A percentile compares a stretch with the other conserved stretches of the same genome.
Evolutionary conservation across 2,888 invertebrate genomes (phyloP).

Genomic region (Uropetala carovei): DNA sequence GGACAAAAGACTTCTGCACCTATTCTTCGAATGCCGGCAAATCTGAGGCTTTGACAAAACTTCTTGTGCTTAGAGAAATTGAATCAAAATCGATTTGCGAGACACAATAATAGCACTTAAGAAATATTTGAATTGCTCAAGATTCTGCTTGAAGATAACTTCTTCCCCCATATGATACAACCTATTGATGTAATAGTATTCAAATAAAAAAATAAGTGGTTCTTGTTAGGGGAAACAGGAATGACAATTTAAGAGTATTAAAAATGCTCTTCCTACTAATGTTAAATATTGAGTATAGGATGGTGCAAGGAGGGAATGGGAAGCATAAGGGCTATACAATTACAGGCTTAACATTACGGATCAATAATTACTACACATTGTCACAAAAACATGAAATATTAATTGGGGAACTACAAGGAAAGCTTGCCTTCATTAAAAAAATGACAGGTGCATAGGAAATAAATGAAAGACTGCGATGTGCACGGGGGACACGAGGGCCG

Average conservation of each 20-base stretch:
- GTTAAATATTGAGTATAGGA: slow-evolving; percentile 53
- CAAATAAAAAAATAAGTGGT: slow-evolving; percentile 20
- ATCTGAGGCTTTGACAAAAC: slow-evolving; percentile 46
- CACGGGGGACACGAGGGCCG: slow-evolving; percentile 42
- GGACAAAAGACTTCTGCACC: slow-evolving; percentile 52
- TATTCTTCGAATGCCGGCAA: slow-evolving; percentile 45
- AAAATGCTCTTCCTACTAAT: slow-evolving; percentile 35
- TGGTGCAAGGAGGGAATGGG: slow-evolving; percentile 49
- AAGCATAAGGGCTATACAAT: slow-evolving; percentile 53
- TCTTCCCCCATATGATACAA: not conserved
- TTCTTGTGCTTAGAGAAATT: slow-evolving; percentile 42
- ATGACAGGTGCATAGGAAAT: slow-evolving; percentile 51
- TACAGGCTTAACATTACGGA: slow-evolving; percentile 25
- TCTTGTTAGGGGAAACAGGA: slow-evolving; percentile 38
- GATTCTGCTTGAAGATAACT: slow-evolving; percentile 19
- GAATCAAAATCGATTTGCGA: not conserved
- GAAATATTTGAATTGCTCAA: not conserved
- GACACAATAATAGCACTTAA: slow-evolving; percentile 53
- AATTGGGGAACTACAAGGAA: slow-evolving; percentile 47
- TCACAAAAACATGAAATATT: slow-evolving; percentile 38
- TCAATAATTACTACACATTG: not conserved
- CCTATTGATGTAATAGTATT: not conserved
- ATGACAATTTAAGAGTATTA: slow-evolving; percentile 48
- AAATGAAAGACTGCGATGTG: slow-evolving; percentile 45
- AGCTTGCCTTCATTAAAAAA: slow-evolving; percentile 32